Evolutionary conservation across 37 sponge, comb jelly and placozoan genomes (phyloP).

Genomic region (Oopsacas minuta): DNA sequence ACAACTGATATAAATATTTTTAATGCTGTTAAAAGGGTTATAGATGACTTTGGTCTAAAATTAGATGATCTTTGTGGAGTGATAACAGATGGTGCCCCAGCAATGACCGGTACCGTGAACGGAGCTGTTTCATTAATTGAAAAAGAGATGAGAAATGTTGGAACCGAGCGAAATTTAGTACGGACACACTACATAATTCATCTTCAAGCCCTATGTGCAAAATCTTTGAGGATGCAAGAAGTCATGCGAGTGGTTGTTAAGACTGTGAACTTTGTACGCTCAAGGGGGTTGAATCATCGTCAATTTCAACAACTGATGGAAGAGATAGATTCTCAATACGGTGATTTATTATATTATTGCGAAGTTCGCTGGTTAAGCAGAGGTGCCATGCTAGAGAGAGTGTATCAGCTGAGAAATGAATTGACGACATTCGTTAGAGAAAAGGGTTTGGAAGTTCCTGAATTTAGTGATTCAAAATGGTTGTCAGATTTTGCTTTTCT

Average conservation of each 20-base stretch:
- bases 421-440: not conserved
- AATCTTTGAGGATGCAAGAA: slow-evolving; percentile 12
- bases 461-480: slow-evolving; percentile 18
- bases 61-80: not conserved
- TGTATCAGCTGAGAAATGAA: slow-evolving; percentile 12
- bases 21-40: not conserved
- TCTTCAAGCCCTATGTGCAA: slow-evolving; percentile 17
- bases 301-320: not conserved
- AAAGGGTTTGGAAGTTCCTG: slow-evolving; percentile 1
- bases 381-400: not conserved
- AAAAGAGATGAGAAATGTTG: slow-evolving; percentile 15
- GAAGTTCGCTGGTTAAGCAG: slow-evolving; percentile 9
- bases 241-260: slow-evolving; percentile 1
- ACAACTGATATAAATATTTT: not conserved
- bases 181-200: not conserved
- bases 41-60: not conserved
- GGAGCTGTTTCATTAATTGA: slow-evolving; percentile 9
- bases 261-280: not conserved
- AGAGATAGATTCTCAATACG: not conserved
- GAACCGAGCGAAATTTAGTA: not conserved
- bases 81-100: slow-evolving; percentile 4
- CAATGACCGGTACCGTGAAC: not conserved
- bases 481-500: slow-evolving; percentile 14
- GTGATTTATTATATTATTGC: slow-evolving; percentile 18
- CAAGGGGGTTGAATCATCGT: slow-evolving; percentile 12